These are phyloP conservation scores for Lottia scabra DNA, from an alignment of 2,888 invertebrate genomes.

Conservation along the genomic window DNA sequence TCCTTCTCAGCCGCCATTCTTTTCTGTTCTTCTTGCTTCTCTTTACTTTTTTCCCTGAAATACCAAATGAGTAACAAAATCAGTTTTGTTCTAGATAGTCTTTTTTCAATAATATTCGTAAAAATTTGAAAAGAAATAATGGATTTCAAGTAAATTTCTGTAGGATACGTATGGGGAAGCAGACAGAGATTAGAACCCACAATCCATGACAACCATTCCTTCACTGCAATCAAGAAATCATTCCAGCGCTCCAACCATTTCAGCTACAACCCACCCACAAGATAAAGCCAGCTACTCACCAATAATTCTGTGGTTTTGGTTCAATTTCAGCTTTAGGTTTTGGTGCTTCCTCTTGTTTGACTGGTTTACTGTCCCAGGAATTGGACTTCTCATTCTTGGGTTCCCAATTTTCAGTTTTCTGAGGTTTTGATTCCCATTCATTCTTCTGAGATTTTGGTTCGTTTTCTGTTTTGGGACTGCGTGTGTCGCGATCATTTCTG, in stretches of 20 bases:
- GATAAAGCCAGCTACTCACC: too few species aligned
- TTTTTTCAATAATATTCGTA: too few species aligned
- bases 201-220: too few species aligned
- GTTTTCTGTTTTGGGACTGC: slow-evolving; percentile 25
- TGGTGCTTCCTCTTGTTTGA: background rate
- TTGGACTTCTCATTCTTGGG: slow-evolving; percentile 13
- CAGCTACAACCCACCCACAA: too few species aligned
- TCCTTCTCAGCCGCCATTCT: slow-evolving; percentile 35
- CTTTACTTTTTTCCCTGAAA: slow-evolving; percentile 34
- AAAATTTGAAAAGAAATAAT: too few species aligned
- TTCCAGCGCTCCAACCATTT: too few species aligned
- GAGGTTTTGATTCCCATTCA: slow-evolving; percentile 27
- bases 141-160: too few species aligned
- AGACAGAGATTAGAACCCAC: too few species aligned
- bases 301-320: background rate
- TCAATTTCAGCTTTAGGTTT: slow-evolving; percentile 5
- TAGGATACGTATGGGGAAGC: too few species aligned
- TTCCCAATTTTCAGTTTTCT: slow-evolving; percentile 21
- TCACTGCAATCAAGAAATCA: too few species aligned
- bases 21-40: slow-evolving; percentile 29
- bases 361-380: background rate
- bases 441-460: slow-evolving; percentile 28
- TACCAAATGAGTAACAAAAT: background rate
- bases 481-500: background rate
- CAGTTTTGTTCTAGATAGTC: too few species aligned